Conservation (phyloP, 2,113 vertebrate species). For the Prolemur simus region DNA sequence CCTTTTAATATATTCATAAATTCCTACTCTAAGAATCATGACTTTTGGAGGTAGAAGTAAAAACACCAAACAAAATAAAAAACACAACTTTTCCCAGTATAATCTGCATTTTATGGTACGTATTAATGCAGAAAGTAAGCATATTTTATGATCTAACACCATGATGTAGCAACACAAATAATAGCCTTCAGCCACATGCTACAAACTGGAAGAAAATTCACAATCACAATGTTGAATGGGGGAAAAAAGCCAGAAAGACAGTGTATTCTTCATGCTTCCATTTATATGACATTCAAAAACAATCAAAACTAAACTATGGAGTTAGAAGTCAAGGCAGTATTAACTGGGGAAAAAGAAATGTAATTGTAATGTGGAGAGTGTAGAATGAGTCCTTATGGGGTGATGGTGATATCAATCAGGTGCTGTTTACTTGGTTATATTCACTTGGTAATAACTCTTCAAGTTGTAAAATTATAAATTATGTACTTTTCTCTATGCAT, state of each 20-base stretch:
- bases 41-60: not conserved
- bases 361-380: not conserved
- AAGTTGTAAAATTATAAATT: not conserved
- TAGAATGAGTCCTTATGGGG: not conserved
- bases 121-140: not conserved
- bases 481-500: not conserved
- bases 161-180: not conserved
- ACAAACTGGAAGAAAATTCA: not conserved
- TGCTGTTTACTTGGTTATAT: not conserved
- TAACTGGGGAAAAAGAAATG: not conserved
- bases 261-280: not conserved
- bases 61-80: not conserved
- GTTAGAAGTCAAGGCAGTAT: not conserved
- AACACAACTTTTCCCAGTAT: not conserved
- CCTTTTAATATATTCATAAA: not conserved
- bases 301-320: not conserved
- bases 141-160: not conserved
- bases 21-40: not conserved
- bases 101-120: not conserved
- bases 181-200: not conserved
- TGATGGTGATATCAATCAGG: not conserved
- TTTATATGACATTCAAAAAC: not conserved
- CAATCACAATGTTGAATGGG: not conserved
- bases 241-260: not conserved
- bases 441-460: not conserved